Percentiles rank a stretch among this genome's conserved stretches.
Conservation (phyloP, 2,797 vertebrate species). For the Ptychobarbus kaznakovi region DNA sequence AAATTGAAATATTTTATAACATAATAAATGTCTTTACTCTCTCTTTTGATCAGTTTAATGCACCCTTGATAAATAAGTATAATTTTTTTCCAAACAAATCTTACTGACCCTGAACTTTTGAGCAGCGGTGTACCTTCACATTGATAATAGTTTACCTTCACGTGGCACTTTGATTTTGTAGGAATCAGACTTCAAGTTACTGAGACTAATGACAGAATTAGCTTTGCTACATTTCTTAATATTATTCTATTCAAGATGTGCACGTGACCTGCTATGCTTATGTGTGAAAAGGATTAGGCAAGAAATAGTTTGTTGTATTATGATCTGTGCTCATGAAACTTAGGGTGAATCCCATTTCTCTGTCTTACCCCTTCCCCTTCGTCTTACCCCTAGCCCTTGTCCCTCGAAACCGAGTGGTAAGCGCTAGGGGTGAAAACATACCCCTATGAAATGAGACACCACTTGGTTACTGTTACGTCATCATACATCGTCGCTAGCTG, state of each 20-base stretch:
- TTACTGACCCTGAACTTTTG: background rate
- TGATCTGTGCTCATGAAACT: background rate
- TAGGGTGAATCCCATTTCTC: no score
- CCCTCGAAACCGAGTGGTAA: no score
- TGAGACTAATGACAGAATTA: background rate
- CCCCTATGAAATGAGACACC: no score
- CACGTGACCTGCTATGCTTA: slow-evolving; percentile 31
- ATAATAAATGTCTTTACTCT: background rate
- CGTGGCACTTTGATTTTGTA: background rate
- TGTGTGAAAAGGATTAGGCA: background rate
- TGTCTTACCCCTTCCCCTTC: no score
- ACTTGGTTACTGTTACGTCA: no score
- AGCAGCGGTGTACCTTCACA: background rate
- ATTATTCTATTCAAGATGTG: background rate
- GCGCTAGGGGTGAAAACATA: no score
- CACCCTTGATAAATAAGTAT: background rate
- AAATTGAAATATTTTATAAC: background rate
- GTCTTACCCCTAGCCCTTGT: no score
- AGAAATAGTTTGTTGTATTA: background rate
- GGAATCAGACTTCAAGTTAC: background rate
- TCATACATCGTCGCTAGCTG: no score
- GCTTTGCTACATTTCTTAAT: background rate
- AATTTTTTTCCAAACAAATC: background rate
- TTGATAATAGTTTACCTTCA: background rate
- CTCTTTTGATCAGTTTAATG: background rate